These are phyloP conservation scores for Deilephila porcellus DNA, from an alignment of 2,888 invertebrate genomes.

Conservation along the genomic window DNA sequence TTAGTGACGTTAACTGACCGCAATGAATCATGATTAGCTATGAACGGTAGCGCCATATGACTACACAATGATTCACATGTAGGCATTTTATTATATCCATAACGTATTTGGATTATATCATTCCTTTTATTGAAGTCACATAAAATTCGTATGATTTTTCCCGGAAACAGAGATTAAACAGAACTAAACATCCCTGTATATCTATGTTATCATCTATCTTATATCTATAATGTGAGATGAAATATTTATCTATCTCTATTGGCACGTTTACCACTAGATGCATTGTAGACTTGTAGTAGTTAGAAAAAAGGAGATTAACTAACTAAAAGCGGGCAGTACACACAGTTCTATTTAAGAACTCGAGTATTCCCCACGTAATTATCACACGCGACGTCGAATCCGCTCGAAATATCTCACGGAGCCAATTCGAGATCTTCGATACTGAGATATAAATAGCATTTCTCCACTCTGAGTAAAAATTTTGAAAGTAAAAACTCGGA, in stretches of 20 bases:
- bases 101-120: no score
- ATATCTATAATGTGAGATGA: no score
- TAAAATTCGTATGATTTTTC: no score
- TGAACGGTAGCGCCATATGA: neutral
- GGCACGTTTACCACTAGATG: no score
- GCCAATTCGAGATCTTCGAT: neutral
- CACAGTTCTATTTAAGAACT: slow-evolving; percentile 1
- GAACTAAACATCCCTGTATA: no score
- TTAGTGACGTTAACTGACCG: no score
- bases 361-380: neutral
- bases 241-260: no score
- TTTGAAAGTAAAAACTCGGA: slow-evolving; percentile 2
- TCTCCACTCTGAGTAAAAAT: slow-evolving; percentile 4
- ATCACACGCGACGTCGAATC: slow-evolving; percentile 26
- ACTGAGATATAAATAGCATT: neutral
- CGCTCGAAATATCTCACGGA: slow-evolving; percentile 3
- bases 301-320: neutral
- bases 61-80: neutral
- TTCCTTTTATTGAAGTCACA: no score
- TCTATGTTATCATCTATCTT: no score
- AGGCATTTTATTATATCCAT: neutral
- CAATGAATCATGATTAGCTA: no score
- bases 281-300: neutral
- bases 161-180: no score
- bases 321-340: neutral